Base-by-base conservation (phyloP, 2,888 invertebrate genomes). In the Drosophila pseudotalamancana region DNA sequence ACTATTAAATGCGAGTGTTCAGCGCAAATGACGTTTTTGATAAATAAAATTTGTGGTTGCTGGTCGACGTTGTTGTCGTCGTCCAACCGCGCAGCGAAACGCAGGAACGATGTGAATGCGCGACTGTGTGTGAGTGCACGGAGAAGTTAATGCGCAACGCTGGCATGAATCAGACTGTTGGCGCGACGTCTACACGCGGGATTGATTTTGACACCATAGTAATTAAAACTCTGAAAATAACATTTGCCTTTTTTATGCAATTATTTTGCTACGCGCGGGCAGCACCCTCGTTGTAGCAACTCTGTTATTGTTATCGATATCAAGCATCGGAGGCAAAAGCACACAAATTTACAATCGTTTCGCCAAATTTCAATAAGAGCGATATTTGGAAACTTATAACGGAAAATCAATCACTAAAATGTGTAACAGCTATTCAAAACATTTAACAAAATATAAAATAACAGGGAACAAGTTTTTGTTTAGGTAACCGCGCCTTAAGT, bases 21-120 rank as follows among this genome's bases (percentile, higher is more conserved):
- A 12, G 50, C 6, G 37, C 50, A 72, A 72, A 72, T 72, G 63
- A 62, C 67, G 72, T 72, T 72, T 51, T 49, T 72, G 59, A 72
- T 68, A 68, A 59, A 67, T 45, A 55, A 18, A 50, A 55, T 45
- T 55, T 55, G 56, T 53, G 37, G 53, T 57, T 63, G 69, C 9
- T 40, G 21, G 42, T 31, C 21, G 27, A n/a, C n/a, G 37, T 34
- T 29, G 27, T 23, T 23, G 37, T 23, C 18, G 54, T 42, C 46
- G 27, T 12, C 18, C 51, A 31, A 48, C 16, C 62, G 49, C 31
- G 43, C 46, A 55, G 35, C 42, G 18, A 55, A 50, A 27, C 42
- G 43, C 37, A 39, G 46, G 31, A 25, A 34, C 25, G 25, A 14
- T 19, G 14, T 16, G 14, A 21, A 6, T 12, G 12, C 23, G 6